phyloP scores from a whole-genome alignment of 1,140 invertebrate genomes.

The Eumaeus atala region DNA sequence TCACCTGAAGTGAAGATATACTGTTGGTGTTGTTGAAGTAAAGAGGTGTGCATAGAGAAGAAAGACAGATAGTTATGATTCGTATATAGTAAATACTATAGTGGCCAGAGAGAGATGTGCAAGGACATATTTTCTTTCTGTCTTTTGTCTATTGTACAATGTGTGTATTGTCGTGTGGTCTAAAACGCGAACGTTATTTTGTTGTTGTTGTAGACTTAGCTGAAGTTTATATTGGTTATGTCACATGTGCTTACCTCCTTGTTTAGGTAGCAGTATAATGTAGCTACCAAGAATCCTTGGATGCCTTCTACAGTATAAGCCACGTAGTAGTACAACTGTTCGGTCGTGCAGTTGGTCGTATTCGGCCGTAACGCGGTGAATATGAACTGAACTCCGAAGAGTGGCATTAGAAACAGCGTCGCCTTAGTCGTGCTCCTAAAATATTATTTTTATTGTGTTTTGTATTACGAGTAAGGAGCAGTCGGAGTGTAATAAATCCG shows the following conservation, averaged over 20 bases:
- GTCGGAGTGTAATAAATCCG: too few relatives aligned
- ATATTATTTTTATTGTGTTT: conserved; percentile 6
- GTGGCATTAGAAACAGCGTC: conserved; percentile 72
- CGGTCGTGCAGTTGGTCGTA: conserved; percentile 60
- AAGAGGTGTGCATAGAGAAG: too few relatives aligned
- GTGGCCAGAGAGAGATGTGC: too few relatives aligned
- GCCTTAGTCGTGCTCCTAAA: conserved; percentile 73
- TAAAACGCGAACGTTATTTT: not conserved
- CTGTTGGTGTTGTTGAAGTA: too few relatives aligned
- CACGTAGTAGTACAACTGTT: conserved; percentile 74
- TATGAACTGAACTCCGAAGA: conserved; percentile 75
- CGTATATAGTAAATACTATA: too few relatives aligned
- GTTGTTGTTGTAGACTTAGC: not conserved
- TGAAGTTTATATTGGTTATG: not conserved
- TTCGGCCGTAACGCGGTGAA: conserved; percentile 63
- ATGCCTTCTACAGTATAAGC: conserved; percentile 74
- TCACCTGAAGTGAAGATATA: too few relatives aligned
- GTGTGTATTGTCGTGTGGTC: too few relatives aligned
- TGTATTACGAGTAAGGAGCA: too few relatives aligned
- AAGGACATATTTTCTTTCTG: too few relatives aligned
- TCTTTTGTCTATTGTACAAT: too few relatives aligned
- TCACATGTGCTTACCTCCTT: conserved; percentile 68
- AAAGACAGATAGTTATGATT: too few relatives aligned
- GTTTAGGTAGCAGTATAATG: conserved; percentile 77
- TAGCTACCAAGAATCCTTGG: conserved; percentile 75